phyloP scores from a whole-genome alignment of 2,888 invertebrate species.

The Herminia tarsipennalis region DNA sequence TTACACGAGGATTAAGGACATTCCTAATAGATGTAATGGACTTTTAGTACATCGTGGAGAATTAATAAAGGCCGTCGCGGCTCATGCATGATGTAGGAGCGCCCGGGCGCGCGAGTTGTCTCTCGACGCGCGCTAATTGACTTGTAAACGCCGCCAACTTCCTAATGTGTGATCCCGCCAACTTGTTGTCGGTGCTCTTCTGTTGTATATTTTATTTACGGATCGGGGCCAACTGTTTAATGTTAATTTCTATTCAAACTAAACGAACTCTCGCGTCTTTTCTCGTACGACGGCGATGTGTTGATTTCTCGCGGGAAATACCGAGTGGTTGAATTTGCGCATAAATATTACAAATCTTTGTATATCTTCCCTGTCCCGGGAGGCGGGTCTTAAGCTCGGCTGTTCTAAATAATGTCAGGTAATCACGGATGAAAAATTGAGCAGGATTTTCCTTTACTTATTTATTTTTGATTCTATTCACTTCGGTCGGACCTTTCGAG shows the following conservation, averaged over 20 bases:
- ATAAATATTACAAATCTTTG: constrained; percentile 41
- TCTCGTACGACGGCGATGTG: constrained; percentile 14
- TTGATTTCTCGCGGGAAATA: constrained; percentile 51
- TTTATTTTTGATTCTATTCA: constrained; percentile 5
- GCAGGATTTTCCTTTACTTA: constrained; percentile 11
- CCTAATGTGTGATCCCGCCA: constrained; percentile 18
- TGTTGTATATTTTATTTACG: too few species aligned
- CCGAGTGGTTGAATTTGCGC: constrained; percentile 31
- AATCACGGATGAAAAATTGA: constrained; percentile 34
- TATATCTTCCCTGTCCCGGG: constrained; percentile 19
- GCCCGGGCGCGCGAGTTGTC: neutral
- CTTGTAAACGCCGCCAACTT: constrained; percentile 40
- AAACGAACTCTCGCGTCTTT: constrained; percentile 22
- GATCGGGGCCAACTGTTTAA: neutral
- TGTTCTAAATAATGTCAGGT: constrained; percentile 32
- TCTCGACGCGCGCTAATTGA: constrained; percentile 31
- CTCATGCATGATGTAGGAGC: constrained; percentile 17
- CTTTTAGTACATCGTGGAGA: constrained; percentile 5
- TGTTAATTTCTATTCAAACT: constrained; percentile 1
- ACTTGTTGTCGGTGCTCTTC: constrained; percentile 1
- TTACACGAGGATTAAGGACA: constrained; percentile 11
- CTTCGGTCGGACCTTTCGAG: neutral
- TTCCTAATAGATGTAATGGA: constrained; percentile 14
- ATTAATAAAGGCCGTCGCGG: neutral
- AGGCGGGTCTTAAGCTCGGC: constrained; percentile 21